These are phyloP conservation scores for Lithobates sylvaticus DNA, from an alignment of 2,797 vertebrate species.

Conservation along the genomic window DNA sequence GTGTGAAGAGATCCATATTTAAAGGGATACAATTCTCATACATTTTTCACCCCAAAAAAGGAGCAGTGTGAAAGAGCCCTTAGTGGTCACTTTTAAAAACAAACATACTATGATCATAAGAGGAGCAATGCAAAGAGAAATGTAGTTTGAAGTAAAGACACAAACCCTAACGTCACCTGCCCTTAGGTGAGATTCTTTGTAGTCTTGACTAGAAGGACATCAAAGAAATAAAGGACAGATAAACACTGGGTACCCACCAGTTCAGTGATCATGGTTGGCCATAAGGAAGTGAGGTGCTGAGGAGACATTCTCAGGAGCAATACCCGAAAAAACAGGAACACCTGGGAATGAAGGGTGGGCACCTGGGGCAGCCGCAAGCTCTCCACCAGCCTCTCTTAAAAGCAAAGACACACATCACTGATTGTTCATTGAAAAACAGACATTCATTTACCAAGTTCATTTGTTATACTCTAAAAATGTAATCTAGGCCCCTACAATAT, in stretches of 20 bases:
- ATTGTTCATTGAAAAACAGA: not conserved
- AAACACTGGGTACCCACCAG: constrained; percentile 80
- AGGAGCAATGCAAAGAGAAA: no score
- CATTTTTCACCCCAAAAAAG: no score
- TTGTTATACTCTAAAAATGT: no score
- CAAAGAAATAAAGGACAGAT: not conserved
- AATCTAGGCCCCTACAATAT: no score
- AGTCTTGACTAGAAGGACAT: not conserved
- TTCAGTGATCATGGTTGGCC: constrained; percentile 99
- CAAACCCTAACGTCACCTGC: no score
- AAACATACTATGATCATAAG: not conserved
- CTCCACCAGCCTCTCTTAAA: constrained; percentile 94
- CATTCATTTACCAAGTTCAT: not conserved
- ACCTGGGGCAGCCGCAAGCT: constrained; percentile 97
- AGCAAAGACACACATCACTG: not conserved
- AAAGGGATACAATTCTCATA: no score
- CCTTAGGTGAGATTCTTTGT: not conserved
- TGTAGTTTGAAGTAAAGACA: no score
- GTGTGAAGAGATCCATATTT: no score
- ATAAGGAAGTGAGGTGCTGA: constrained; percentile 97
- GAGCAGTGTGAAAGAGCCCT: no score
- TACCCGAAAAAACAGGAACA: constrained; percentile 99
- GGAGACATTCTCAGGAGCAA: constrained; percentile 97
- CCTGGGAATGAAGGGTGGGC: constrained; percentile 97
- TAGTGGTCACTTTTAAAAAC: not conserved